phyloP scores from a whole-genome alignment of 2,113 vertebrate genomes.

The Mesitornis unicolor region DNA sequence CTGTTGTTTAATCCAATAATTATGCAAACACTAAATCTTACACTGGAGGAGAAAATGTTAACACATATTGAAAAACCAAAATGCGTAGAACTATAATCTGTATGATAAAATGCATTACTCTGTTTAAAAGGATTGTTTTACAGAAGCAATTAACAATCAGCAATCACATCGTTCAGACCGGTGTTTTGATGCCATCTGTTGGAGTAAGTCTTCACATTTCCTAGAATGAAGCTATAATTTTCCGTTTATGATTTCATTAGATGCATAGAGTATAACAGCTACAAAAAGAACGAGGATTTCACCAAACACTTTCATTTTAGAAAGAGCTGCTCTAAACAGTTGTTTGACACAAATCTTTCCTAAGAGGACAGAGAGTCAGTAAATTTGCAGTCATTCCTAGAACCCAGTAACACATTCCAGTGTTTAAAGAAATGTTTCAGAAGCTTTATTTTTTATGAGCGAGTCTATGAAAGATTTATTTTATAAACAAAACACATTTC shows the following conservation, averaged over 20 bases:
- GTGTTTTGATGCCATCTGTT: slow-evolving; percentile 99
- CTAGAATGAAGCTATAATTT: slow-evolving; percentile 82
- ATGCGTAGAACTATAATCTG: slow-evolving; percentile 79
- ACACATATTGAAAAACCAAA: slow-evolving; percentile 76
- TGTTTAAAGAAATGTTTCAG: neutral
- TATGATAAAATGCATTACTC: slow-evolving; percentile 82
- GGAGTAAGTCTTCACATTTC: slow-evolving; percentile 83
- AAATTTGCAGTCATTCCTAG: neutral
- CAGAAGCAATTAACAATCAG: slow-evolving; percentile 85
- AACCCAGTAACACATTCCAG: neutral
- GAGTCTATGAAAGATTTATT: neutral
- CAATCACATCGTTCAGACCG: slow-evolving; percentile 83
- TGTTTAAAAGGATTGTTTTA: slow-evolving; percentile 84
- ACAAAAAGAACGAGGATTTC: slow-evolving; percentile 67
- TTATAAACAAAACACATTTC: neutral
- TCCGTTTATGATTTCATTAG: slow-evolving; percentile 82
- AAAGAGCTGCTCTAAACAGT: slow-evolving; percentile 46
- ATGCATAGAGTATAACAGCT: slow-evolving; percentile 64
- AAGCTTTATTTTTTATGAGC: neutral
- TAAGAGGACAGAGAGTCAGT: neutral
- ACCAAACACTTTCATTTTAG: slow-evolving; percentile 53
- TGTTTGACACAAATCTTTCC: slow-evolving; percentile 33
- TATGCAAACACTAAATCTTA: slow-evolving; percentile 77
- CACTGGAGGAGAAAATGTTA: slow-evolving; percentile 80
- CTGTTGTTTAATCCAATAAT: slow-evolving; percentile 81